Conservation (phyloP, 2,113 vertebrate genomes). For the Mirza zaza region DNA sequence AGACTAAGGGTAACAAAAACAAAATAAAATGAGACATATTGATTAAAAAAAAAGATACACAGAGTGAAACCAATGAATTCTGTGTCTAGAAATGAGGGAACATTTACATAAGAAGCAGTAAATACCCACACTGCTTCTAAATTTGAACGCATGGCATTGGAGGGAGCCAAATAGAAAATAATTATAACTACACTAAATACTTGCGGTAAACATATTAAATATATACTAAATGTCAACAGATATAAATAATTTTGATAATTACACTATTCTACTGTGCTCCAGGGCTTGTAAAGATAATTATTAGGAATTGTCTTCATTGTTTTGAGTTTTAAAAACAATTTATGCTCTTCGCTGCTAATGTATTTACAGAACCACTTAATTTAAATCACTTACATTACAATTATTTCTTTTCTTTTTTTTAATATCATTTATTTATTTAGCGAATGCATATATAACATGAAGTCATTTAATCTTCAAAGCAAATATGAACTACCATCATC, state of each 20-base stretch:
- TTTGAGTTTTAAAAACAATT: not conserved
- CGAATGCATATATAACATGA: not conserved
- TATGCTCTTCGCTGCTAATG: not conserved
- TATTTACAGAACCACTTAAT: not conserved
- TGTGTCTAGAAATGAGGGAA: slow-evolving; percentile 14
- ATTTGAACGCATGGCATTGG: slow-evolving; percentile 21
- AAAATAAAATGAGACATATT: too few relatives aligned
- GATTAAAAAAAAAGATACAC: not conserved
- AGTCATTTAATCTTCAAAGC: not conserved
- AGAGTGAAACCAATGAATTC: slow-evolving; percentile 12
- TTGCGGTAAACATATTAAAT: not conserved
- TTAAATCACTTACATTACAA: not conserved
- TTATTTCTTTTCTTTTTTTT: not conserved
- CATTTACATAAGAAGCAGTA: not conserved
- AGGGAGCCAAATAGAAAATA: not conserved
- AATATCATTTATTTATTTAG: not conserved
- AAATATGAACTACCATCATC: not conserved
- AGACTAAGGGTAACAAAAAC: too few relatives aligned
- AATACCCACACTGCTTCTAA: not conserved
- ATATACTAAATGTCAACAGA: not conserved
- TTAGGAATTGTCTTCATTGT: not conserved
- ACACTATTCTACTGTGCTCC: not conserved
- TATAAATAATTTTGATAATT: not conserved
- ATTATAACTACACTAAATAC: not conserved
- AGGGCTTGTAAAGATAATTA: not conserved